These are phyloP conservation scores for Pantherophis vulpinus DNA, from an alignment of 2,797 vertebrate genomes.

Conservation along the genomic window DNA sequence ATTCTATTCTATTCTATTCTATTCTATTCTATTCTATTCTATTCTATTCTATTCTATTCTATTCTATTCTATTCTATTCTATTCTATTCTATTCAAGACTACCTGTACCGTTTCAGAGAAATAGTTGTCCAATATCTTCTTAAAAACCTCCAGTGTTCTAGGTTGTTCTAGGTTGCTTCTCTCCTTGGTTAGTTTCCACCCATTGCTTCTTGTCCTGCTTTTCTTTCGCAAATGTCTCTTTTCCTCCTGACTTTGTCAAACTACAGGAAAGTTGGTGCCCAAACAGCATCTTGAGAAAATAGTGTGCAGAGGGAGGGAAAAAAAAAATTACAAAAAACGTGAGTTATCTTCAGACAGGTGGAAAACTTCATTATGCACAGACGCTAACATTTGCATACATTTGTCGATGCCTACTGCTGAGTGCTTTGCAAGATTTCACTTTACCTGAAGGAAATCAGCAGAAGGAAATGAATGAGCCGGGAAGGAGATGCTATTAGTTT, in stretches of 20 bases:
- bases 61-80: too few species aligned
- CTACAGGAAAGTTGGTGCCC: background rate
- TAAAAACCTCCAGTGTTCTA: too few species aligned
- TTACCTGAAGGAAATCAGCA: constrained; percentile 30
- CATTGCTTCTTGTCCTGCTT: background rate
- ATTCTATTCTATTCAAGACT: too few species aligned
- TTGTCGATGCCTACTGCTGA: constrained; percentile 10
- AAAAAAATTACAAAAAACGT: background rate
- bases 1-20: too few species aligned
- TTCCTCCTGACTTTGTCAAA: background rate
- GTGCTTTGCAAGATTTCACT: constrained; percentile 30
- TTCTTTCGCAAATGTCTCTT: background rate
- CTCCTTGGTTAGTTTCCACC: background rate
- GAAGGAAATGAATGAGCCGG: constrained; percentile 28
- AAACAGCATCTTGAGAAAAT: too few species aligned
- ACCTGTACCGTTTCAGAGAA: too few species aligned
- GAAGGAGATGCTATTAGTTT: constrained; percentile 20
- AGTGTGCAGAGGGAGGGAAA: background rate
- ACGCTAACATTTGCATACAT: constrained; percentile 16
- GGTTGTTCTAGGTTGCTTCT: too few species aligned
- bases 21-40: too few species aligned
- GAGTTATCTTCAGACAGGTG: background rate
- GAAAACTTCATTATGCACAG: constrained; percentile 11
- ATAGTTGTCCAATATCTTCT: too few species aligned
- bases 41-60: too few species aligned